Percentiles rank a stretch among this genome's conserved stretches.
Evolutionary conservation across 1,140 invertebrate species (phyloP).

Genomic region (Orchesella cincta): DNA sequence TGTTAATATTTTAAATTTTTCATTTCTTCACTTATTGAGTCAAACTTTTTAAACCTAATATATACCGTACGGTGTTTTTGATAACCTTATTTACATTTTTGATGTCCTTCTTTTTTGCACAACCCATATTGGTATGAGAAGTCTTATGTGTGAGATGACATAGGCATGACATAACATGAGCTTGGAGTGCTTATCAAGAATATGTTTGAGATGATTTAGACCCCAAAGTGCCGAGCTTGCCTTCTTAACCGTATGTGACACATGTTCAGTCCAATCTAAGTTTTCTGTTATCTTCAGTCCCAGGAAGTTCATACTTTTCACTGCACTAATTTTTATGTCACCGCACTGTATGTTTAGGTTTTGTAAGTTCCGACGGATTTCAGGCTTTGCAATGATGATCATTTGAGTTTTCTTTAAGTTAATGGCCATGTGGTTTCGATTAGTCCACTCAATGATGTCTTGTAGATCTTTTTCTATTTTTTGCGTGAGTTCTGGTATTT

Average conservation of each 20-base stretch:
- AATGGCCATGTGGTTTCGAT: background rate
- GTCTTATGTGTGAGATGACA: background rate
- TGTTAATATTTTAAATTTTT: too few relatives aligned
- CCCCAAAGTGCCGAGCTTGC: background rate
- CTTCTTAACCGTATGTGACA: background rate
- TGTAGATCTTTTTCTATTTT: background rate
- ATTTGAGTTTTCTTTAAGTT: constrained; percentile 10
- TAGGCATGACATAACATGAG: background rate
- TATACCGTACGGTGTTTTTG: too few relatives aligned
- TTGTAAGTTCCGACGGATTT: background rate
- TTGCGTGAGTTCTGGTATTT: background rate
- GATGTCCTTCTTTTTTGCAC: background rate
- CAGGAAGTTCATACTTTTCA: background rate
- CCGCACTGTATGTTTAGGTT: background rate
- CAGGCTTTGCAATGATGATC: background rate
- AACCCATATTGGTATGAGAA: background rate
- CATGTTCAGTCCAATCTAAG: background rate
- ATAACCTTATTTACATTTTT: background rate
- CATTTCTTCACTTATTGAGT: too few relatives aligned
- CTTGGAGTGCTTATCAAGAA: background rate
- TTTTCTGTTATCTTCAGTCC: background rate
- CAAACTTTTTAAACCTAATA: too few relatives aligned
- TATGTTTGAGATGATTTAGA: background rate
- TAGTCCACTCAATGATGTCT: background rate
- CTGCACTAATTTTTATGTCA: background rate